Conservation (phyloP, 1,140 invertebrate species). For the Aphidius ervi region DNA sequence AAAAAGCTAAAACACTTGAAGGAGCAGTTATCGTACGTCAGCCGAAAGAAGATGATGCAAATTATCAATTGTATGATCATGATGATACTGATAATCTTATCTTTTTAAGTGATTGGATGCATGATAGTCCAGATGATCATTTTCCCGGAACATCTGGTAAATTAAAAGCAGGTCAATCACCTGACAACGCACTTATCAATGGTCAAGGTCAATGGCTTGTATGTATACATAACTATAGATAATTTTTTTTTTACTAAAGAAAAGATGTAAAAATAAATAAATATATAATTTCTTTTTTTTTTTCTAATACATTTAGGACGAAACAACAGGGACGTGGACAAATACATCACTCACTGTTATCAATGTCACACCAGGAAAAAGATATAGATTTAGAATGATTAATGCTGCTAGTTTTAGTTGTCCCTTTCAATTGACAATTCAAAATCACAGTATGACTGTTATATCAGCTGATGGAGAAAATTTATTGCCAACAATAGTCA, state of each 20-base stretch:
- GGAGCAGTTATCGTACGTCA: slow-evolving; percentile 82
- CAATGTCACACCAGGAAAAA: slow-evolving; percentile 31
- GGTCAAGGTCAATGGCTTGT: slow-evolving; percentile 20
- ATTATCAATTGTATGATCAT: slow-evolving; percentile 72
- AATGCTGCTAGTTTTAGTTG: slow-evolving; percentile 53
- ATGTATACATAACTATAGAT: neutral
- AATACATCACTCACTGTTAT: slow-evolving; percentile 30
- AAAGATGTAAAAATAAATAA: too few relatives aligned
- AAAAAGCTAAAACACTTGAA: slow-evolving; percentile 81
- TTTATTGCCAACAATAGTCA: slow-evolving; percentile 9
- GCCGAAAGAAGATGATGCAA: slow-evolving; percentile 67
- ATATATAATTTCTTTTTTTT: neutral
- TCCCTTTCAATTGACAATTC: slow-evolving; percentile 51
- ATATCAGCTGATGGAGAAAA: slow-evolving; percentile 53
- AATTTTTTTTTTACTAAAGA: neutral
- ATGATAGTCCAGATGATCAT: slow-evolving; percentile 71
- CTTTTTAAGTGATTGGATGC: slow-evolving; percentile 82
- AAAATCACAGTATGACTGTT: slow-evolving; percentile 52
- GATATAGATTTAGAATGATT: slow-evolving; percentile 55
- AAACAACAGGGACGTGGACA: slow-evolving; percentile 10
- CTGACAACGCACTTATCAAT: slow-evolving; percentile 22
- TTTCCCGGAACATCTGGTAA: slow-evolving; percentile 60
- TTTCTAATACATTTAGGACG: slow-evolving; percentile 11
- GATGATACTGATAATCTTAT: slow-evolving; percentile 78
- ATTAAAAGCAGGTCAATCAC: slow-evolving; percentile 55